Base-by-base conservation (phyloP, 2,888 invertebrate species). In the Drosophila kokeensis region DNA sequence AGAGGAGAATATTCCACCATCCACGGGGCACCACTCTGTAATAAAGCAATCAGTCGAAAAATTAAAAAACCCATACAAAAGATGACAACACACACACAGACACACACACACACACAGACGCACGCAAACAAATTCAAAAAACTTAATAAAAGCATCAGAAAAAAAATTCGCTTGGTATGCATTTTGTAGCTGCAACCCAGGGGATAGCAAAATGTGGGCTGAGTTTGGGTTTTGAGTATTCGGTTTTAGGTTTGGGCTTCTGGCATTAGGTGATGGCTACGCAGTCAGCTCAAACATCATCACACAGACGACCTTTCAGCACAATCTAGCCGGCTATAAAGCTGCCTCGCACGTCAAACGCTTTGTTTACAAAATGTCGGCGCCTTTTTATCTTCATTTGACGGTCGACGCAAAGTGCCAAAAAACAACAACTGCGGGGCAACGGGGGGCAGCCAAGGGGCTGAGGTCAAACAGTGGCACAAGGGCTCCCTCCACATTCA, bases 321-420 rank as follows among this genome's bases (percentile, higher is more conserved):
- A 49, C 38, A 59, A 40, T 18, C 32, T n/a, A 45, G 24, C n/a
- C 7, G 27, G n/a, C 38, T 55, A 55, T 55, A 29, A 38, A 38
- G 38, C 55, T 29, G 15, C 36, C 54, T 52, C 32, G 52, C 62
- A 70, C 73, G 63, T 55, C 68, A 63, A 69, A 65, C 68, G 73
- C 74, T 81, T 81, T 81, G 81, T 81, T 82, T 83, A 81, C 81
- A 71, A 79, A 83, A 83, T 86, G 76, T 79, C 83, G 83, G 86
- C 71, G 70, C 55, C 64, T 69, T 69, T 69, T 71, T 72, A 67
- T 71, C 69, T 74, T 53, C 49, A 38, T 69, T 59, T 63, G 64
- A 54, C 60, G 67, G 65, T 73, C 53, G 34, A 38, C 58, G 70
- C 40, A 75, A 73, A 83, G 83, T 81, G 74, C 61, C 68, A 74